A percentile compares a stretch with the other conserved stretches of the same genome.
Evolutionary conservation across 2,888 invertebrate genomes (phyloP).

Genomic region (Smittia aterrima): DNA sequence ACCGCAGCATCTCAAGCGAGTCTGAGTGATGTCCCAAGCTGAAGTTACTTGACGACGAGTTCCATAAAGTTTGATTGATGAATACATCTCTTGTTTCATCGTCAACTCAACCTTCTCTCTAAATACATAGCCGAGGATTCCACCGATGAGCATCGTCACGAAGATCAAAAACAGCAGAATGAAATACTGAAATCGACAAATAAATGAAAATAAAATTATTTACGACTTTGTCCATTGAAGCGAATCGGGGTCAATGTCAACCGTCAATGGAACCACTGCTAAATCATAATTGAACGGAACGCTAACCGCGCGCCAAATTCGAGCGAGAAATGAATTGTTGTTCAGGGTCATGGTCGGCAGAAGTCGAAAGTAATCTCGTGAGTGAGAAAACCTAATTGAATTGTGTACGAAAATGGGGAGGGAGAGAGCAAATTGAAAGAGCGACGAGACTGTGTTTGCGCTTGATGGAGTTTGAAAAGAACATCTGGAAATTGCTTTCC

Average conservation of each 20-base stretch:
- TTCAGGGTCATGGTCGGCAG: conserved; percentile 36
- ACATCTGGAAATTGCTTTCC: background rate
- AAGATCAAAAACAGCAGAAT: conserved; percentile 84
- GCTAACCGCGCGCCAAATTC: background rate
- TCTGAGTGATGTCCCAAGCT: conserved; percentile 88
- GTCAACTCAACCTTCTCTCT: conserved; percentile 75
- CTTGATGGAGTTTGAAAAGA: background rate
- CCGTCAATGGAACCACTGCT: background rate
- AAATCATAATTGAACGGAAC: conserved; percentile 32
- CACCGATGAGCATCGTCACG: conserved; percentile 86
- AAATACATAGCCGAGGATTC: conserved; percentile 87
- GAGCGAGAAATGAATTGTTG: conserved; percentile 22
- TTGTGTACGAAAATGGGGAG: conserved; percentile 6
- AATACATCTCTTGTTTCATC: conserved; percentile 74
- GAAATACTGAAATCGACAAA: conserved; percentile 69
- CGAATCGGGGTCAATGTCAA: conserved; percentile 37
- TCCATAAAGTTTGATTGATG: conserved; percentile 72
- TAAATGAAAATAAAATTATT: conserved; percentile 46
- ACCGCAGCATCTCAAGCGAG: conserved; percentile 80
- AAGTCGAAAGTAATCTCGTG: background rate
- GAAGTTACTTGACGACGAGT: conserved; percentile 66
- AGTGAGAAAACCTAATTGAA: background rate
- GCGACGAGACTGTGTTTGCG: background rate
- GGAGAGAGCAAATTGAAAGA: background rate
- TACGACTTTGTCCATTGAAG: background rate